These are phyloP conservation scores for Aricia artaxerxes DNA, from an alignment of 2,888 invertebrate species.

Conservation along the genomic window DNA sequence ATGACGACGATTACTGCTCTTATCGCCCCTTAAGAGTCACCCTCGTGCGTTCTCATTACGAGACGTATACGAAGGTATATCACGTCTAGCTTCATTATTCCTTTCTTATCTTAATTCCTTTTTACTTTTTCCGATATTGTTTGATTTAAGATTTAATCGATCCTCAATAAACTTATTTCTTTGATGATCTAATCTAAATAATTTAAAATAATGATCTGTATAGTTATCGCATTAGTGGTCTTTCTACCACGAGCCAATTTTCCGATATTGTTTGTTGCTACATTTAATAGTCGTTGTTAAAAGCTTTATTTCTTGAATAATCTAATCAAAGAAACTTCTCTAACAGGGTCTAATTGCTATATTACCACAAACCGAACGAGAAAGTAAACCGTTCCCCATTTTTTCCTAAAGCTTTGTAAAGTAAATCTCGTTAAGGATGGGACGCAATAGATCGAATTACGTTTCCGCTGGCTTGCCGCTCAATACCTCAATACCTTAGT, in stretches of 20 bases:
- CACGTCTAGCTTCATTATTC: conserved; percentile 38
- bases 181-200: too few species aligned
- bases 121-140: not conserved
- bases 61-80: not conserved
- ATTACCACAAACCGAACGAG: not conserved
- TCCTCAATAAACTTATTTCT: too few species aligned
- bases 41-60: conserved; percentile 36
- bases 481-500: conserved; percentile 37
- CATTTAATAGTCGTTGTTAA: not conserved
- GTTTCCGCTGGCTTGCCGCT: conserved; percentile 34
- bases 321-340: not conserved
- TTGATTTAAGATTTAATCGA: not conserved
- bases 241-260: too few species aligned
- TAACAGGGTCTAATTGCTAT: not conserved
- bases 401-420: not conserved
- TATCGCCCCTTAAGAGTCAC: conserved; percentile 61
- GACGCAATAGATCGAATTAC: conserved; percentile 28
- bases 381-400: not conserved
- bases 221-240: too few species aligned
- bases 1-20: conserved; percentile 71
- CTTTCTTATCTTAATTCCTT: not conserved
- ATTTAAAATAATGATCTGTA: too few species aligned
- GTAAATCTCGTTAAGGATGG: conserved; percentile 22
- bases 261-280: not conserved
- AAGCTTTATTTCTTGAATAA: too few species aligned